Evolutionary conservation across 2,113 vertebrate species (phyloP), one percentile per base, ranked within the genome.

Genomic region (Lepus americanus): DNA sequence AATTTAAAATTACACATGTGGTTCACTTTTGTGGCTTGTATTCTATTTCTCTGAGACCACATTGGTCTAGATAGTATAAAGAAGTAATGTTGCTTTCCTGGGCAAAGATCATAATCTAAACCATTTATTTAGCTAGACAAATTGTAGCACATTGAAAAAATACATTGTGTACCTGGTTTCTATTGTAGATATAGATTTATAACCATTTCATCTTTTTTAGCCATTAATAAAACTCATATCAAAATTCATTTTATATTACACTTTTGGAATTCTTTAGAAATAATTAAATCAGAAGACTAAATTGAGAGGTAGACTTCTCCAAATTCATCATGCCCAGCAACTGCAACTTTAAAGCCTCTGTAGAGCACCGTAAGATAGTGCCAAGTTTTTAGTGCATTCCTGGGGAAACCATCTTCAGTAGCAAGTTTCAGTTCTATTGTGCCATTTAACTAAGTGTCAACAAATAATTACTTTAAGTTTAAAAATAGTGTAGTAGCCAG

Each of bases 211-310:
- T 87, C 39, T 12, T 95, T 86, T 97, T 89, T 92, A 67, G 27
- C 59, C 93, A 20, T 73, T 94, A 96, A 70, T 83, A 94, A 95
- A 89, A n/a, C 9, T 66, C 53, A 39, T 67, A 44, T 80, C 23
- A 74, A 77, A 84, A 69, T 89, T 96, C 9, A 49, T 61, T 23
- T 95, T 85, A 85, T 84, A 86, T 73, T 92, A 11, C 11, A 90
- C 0, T 66, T 93, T 55, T 23, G 19, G 33, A 70, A 93, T 88
- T 94, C 80, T 66, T 92, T 87, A 39, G 16, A 87, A 92, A 83
- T 70, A 70, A 86, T 81, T 80, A 22, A 76, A 25, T 78, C 13
- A 69, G 64, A 92, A 94, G 76, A 87, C 16, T 53, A 77, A 23
- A 82, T 67, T 90, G 59, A 85, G 17, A 79, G 80, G 53, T 69